phyloP scores from a whole-genome alignment of 1,140 invertebrate genomes.

The Galleria mellonella region DNA sequence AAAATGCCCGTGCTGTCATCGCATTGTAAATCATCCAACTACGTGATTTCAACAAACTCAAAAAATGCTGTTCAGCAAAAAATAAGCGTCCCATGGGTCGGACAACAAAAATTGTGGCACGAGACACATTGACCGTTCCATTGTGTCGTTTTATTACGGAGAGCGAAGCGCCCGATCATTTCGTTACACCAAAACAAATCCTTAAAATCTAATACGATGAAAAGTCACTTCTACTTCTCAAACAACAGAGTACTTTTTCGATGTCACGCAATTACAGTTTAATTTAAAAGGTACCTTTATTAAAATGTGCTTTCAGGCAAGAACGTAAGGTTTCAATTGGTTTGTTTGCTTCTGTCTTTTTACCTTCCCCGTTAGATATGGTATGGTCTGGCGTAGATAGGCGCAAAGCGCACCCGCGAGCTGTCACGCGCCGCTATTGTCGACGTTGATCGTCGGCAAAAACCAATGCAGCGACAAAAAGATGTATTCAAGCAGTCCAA shows the following conservation, averaged over 20 bases:
- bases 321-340: slow-evolving; percentile 13
- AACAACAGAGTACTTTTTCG: too few species aligned
- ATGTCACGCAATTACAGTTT: too few species aligned
- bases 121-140: slow-evolving; percentile 53
- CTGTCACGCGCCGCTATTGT: slow-evolving; percentile 55
- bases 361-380: slow-evolving; percentile 23
- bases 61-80: slow-evolving; percentile 36
- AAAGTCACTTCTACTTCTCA: too few species aligned
- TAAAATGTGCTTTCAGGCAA: not conserved
- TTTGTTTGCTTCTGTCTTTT: slow-evolving; percentile 22
- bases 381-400: slow-evolving; percentile 28
- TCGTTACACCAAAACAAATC: slow-evolving; percentile 48
- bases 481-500: slow-evolving; percentile 8
- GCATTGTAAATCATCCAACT: slow-evolving; percentile 23
- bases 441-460: slow-evolving; percentile 27
- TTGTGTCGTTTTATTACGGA: slow-evolving; percentile 48
- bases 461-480: slow-evolving; percentile 31
- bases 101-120: slow-evolving; percentile 58
- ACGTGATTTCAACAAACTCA: slow-evolving; percentile 37
- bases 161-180: slow-evolving; percentile 37
- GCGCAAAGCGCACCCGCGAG: slow-evolving; percentile 53
- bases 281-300: not conserved
- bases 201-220: slow-evolving; percentile 2
- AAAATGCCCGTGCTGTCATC: slow-evolving; percentile 5
- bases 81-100: slow-evolving; percentile 19